These are phyloP conservation scores for Sclerodermus sp. DNA, from an alignment of 2,888 invertebrate genomes.

Conservation along the genomic window DNA sequence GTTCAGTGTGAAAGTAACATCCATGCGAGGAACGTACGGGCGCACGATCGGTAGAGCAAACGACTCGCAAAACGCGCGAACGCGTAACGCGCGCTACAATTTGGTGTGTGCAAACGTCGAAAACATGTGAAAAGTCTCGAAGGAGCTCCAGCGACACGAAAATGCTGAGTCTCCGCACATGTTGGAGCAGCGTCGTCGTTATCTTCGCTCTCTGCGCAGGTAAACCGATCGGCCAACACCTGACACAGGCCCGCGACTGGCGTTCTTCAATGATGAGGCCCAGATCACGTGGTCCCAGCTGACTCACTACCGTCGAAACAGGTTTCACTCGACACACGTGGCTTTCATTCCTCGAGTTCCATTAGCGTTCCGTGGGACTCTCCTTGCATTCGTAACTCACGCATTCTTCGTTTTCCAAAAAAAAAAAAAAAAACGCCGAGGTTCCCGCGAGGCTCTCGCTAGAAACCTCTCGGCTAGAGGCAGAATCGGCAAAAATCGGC, in stretches of 20 bases:
- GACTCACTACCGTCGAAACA: neutral
- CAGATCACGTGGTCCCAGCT: neutral
- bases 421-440: too few relatives aligned
- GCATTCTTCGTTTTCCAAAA: too few relatives aligned
- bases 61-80: neutral
- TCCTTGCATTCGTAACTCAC: too few relatives aligned
- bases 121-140: neutral
- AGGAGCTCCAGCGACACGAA: neutral
- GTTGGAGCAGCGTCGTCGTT: constrained; percentile 1
- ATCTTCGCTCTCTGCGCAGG: constrained; percentile 15
- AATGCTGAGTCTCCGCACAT: neutral
- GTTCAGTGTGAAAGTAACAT: constrained; percentile 21
- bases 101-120: neutral
- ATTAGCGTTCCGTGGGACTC: too few relatives aligned
- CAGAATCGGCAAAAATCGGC: too few relatives aligned
- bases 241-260: neutral
- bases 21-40: constrained; percentile 3
- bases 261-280: too few relatives aligned
- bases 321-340: neutral
- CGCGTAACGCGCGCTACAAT: too few relatives aligned
- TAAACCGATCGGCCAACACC: constrained; percentile 6
- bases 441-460: too few relatives aligned
- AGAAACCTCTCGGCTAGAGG: too few relatives aligned
- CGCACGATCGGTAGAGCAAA: neutral
- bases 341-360: neutral